Percentiles rank a stretch among this genome's conserved stretches.
These are phyloP conservation scores for Calephelis nemesis DNA, from an alignment of 1,140 invertebrate genomes.

Conservation along the genomic window DNA sequence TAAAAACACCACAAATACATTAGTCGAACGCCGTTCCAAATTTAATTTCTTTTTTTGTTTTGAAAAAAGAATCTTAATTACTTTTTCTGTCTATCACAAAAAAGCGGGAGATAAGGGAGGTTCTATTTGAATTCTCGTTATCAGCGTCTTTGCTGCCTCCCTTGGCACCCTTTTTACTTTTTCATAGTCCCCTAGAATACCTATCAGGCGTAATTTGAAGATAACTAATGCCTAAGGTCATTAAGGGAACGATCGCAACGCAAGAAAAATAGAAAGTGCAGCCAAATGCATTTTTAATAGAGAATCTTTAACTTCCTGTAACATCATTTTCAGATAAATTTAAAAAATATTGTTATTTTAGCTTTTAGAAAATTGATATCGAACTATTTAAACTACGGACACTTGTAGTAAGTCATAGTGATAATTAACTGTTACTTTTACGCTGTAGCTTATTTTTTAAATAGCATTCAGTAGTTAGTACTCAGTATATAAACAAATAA, in stretches of 20 bases:
- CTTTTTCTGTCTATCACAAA: constrained; percentile 61
- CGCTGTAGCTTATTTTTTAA: no score
- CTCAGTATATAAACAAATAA: no score
- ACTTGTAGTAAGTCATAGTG: no score
- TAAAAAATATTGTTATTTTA: neutral
- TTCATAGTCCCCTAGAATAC: constrained; percentile 48
- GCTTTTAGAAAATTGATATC: no score
- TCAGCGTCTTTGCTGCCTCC: constrained; percentile 41
- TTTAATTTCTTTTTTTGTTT: constrained; percentile 59
- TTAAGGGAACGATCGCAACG: constrained; percentile 54
- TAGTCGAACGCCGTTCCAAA: constrained; percentile 46
- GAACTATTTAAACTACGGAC: no score
- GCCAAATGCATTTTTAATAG: constrained; percentile 66
- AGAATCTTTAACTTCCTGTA: constrained; percentile 28
- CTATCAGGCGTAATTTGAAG: constrained; percentile 68
- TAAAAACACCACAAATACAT: constrained; percentile 56
- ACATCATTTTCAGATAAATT: constrained; percentile 7
- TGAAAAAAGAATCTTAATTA: constrained; percentile 69
- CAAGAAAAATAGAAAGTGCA: constrained; percentile 48
- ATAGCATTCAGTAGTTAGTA: no score
- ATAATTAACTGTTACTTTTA: no score
- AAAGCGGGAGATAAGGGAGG: constrained; percentile 60
- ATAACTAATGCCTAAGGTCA: constrained; percentile 70
- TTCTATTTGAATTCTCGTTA: constrained; percentile 61
- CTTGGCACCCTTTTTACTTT: constrained; percentile 61